Evolutionary conservation across 2,113 vertebrate genomes (phyloP).

Genomic region (Calcarius ornatus): DNA sequence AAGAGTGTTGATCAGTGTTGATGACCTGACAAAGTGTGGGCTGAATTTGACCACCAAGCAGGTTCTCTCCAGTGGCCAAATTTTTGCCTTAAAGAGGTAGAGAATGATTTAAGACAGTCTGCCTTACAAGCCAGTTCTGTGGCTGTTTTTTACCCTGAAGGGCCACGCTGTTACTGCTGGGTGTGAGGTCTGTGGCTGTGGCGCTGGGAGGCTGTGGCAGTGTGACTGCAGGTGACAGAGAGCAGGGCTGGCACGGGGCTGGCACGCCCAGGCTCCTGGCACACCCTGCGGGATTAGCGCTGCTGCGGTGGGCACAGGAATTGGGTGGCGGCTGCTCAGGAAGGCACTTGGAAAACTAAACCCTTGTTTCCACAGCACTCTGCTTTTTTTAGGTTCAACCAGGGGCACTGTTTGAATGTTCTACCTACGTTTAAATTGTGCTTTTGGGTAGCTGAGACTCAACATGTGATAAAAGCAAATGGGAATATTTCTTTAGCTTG

Average conservation of each 20-base stretch:
- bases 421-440: not conserved
- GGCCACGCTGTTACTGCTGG: not conserved
- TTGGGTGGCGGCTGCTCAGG: not conserved
- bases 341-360: not conserved
- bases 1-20: not conserved
- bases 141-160: not conserved
- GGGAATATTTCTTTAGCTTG: not conserved
- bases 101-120: not conserved
- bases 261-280: not conserved
- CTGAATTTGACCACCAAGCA: not conserved
- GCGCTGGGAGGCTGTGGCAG: not conserved
- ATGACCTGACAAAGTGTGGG: not conserved
- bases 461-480: fast-evolving
- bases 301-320: fast-evolving
- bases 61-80: not conserved
- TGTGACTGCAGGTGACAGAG: not conserved
- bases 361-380: not conserved
- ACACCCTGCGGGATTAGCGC: not conserved
- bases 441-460: not conserved
- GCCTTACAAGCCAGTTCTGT: not conserved
- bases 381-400: not conserved
- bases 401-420: not conserved
- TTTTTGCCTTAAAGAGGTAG: not conserved
- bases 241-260: not conserved
- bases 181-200: not conserved